These are phyloP conservation scores for Psammodynastes pulverulentus DNA, from an alignment of 2,113 vertebrate species.

Conservation along the genomic window DNA sequence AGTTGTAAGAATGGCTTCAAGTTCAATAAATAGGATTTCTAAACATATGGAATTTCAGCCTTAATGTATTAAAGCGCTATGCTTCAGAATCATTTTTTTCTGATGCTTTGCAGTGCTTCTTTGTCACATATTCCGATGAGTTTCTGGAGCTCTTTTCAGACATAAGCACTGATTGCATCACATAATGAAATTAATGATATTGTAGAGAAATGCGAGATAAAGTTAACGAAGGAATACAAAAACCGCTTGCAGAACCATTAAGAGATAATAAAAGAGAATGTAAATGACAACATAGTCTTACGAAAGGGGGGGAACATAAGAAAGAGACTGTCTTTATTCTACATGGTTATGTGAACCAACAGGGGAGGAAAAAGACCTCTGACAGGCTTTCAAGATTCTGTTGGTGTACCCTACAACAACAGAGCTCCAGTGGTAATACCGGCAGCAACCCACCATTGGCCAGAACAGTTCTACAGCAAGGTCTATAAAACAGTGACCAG, in stretches of 20 bases:
- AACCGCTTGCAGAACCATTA: neutral
- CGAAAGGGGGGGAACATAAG: neutral
- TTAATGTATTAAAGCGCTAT: neutral
- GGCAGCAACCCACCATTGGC: too few species aligned
- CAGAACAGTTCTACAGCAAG: neutral
- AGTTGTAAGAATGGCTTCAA: neutral
- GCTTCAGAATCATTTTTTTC: neutral
- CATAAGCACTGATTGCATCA: neutral
- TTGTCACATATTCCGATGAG: neutral
- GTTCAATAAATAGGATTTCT: neutral
- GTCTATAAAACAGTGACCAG: neutral
- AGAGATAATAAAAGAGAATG: neutral
- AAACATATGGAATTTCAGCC: neutral
- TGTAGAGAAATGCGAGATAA: neutral
- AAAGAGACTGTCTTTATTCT: neutral
- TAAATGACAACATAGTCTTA: neutral
- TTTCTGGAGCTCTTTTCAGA: neutral
- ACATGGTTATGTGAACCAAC: neutral
- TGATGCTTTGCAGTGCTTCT: neutral
- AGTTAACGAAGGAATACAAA: neutral
- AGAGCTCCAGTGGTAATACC: too few species aligned
- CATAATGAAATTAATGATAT: neutral
- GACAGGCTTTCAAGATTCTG: neutral
- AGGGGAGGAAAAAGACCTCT: accelerated
- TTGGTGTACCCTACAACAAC: neutral